These are phyloP conservation scores for Pelagia noctiluca DNA, from an alignment of 30 jellyfish, hydroid and myxozoan species.

Conservation along the genomic window DNA sequence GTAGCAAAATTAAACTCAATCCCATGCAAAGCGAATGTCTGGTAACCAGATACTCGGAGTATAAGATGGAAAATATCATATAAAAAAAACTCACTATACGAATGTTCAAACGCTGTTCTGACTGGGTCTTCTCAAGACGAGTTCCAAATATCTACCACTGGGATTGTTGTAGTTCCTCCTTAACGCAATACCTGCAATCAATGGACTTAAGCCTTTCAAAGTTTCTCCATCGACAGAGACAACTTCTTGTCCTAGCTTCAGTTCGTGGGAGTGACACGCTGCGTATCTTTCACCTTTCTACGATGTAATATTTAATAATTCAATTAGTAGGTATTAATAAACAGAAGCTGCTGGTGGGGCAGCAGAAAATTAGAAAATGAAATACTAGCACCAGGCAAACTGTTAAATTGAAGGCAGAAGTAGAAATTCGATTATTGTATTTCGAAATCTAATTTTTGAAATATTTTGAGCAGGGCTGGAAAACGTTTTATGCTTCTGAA, in stretches of 20 bases:
- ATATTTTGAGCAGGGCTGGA: too few relatives aligned
- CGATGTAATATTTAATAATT: background rate
- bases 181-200: conserved; percentile 50
- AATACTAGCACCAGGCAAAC: too few relatives aligned
- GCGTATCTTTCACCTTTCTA: conserved; percentile 67
- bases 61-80: too few relatives aligned
- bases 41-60: too few relatives aligned
- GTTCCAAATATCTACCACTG: conserved; percentile 63
- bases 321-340: background rate
- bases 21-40: too few relatives aligned
- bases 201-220: conserved; percentile 58
- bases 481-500: too few relatives aligned
- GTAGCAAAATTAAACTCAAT: too few relatives aligned
- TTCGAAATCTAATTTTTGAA: too few relatives aligned
- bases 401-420: too few relatives aligned
- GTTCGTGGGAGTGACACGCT: conserved; percentile 44
- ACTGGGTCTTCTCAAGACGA: conserved; percentile 53
- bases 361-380: background rate
- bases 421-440: too few relatives aligned
- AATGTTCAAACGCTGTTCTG: too few relatives aligned
- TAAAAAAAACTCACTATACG: too few relatives aligned
- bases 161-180: conserved; percentile 60
- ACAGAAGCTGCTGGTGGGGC: background rate
- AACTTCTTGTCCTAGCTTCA: conserved; percentile 71
- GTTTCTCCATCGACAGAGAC: conserved; percentile 72